These are phyloP conservation scores for Spisula solida DNA, from an alignment of 2,888 invertebrate species.

Conservation along the genomic window DNA sequence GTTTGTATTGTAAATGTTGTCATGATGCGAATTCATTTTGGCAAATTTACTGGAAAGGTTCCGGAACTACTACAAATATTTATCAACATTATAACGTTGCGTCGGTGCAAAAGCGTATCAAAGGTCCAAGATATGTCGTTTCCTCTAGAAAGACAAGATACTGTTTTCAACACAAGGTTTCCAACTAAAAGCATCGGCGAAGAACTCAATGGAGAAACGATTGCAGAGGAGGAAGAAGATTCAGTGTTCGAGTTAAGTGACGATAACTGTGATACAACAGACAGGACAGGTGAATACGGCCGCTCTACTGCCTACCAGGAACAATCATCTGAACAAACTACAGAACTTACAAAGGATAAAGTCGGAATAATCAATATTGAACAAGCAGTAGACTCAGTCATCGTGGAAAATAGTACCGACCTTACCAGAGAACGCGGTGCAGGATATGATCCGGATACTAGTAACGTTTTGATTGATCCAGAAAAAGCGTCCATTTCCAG, in stretches of 20 bases:
- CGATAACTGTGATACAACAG: neutral
- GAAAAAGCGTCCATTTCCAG: neutral
- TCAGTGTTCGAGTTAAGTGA: conserved; percentile 7
- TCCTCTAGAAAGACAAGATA: conserved; percentile 5
- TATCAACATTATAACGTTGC: conserved; percentile 19
- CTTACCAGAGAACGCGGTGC: neutral
- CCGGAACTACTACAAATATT: conserved; percentile 36
- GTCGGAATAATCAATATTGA: neutral
- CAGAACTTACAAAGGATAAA: neutral
- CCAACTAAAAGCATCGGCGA: neutral
- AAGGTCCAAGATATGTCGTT: neutral
- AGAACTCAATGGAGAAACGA: neutral
- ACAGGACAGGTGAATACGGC: neutral
- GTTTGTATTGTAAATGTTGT: conserved; percentile 51
- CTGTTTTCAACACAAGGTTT: conserved; percentile 12
- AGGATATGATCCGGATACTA: neutral
- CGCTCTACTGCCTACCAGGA: neutral
- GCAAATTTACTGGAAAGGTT: conserved; percentile 36
- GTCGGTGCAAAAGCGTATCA: neutral
- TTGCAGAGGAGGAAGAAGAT: conserved; percentile 5
- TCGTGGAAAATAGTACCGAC: neutral
- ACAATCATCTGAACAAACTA: neutral
- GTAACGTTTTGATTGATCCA: neutral
- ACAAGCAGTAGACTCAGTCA: neutral
- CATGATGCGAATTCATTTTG: conserved; percentile 40